Evolutionary conservation across 2,797 vertebrate genomes (phyloP), one percentile per base, ranked within the genome.

Genomic region (Macropodus opercularis): DNA sequence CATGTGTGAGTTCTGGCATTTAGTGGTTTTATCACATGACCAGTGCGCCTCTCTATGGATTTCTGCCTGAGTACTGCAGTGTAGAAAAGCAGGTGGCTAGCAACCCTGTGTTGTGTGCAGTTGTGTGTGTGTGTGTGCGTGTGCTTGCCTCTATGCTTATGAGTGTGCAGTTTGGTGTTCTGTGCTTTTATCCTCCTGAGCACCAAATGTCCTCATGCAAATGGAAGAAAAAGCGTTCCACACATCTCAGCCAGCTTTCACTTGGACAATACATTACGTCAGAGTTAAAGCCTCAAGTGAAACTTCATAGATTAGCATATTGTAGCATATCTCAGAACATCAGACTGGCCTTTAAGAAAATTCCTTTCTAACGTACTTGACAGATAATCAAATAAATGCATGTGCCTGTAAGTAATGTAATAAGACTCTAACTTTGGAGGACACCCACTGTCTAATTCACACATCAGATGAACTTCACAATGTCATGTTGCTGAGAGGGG

Each of bases 1-100:
- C 79, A 84, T 80, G n/a, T n/a, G n/a, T n/a, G n/a, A 86, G 77
- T 85, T 87, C 51, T 72, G 64, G 68, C 60, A n/a, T 86, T 87
- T 79, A 74, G 81, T 75, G 80, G 73, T 76, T 87, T 85, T 69
- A 67, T 86, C 80, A 84, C 82, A 81, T 86, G 86, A 87, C 79
- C 74, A 44, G 60, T 32, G 29, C 10, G 65, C 52, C 74, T 82
- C 79, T 77, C 75, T 68, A 8, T 75, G 79, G 76, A 70, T 59
- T 78, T 76, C 57, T 64, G 75, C 60, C 31, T 48, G 29, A 61
- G 75, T 40, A 21, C 76, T 77, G 79, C 72, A 77, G 39, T 69
- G 51, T 57, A 27, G 63, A 44, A 61, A 63, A 86, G 80, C 89
- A 89, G 87, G 87, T 88, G 85, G 80, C 68, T 75, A 18, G 46